Percentiles rank a stretch among this genome's conserved stretches.
Evolutionary conservation across 2,113 vertebrate genomes (phyloP).

Genomic region (Cyanistes caeruleus): DNA sequence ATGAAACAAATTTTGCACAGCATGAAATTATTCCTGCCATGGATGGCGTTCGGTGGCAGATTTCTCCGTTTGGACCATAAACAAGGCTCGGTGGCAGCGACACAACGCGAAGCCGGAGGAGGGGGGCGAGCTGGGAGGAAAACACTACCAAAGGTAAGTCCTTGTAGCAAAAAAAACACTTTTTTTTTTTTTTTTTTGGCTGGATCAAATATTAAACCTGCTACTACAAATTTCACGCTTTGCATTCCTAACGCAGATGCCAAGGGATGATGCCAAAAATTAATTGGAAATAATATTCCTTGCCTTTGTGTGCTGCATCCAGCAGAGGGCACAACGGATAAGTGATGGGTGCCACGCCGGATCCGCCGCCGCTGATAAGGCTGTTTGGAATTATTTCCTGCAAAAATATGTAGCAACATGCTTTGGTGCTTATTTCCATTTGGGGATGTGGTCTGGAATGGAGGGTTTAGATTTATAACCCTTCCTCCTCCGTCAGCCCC

Average conservation of each 20-base stretch:
- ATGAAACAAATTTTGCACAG: conserved; percentile 80
- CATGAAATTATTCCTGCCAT: conserved; percentile 81
- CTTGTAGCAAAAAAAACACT: conserved; percentile 59
- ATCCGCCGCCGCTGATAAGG: conserved; percentile 38
- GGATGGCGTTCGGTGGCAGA: conserved; percentile 71
- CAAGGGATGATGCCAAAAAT: conserved; percentile 77
- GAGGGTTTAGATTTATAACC: conserved; percentile 70
- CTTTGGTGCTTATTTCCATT: conserved; percentile 73
- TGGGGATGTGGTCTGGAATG: conserved; percentile 76
- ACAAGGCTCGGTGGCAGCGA: conserved; percentile 58
- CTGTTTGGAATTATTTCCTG: conserved; percentile 64
- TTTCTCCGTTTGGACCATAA: conserved; percentile 70
- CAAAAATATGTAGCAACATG: conserved; percentile 76
- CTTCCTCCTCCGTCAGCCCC: neutral
- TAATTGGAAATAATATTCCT: conserved; percentile 69
- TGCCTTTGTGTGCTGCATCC: conserved; percentile 71
- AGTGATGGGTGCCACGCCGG: conserved; percentile 7
- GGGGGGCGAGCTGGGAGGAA: neutral
- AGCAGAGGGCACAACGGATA: conserved; percentile 80
- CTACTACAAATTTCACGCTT: conserved; percentile 84
- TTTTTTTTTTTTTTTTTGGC: conserved; percentile 71
- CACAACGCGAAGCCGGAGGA: neutral
- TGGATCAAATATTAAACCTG: conserved; percentile 83
- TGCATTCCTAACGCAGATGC: conserved; percentile 77
- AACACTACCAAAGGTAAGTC: conserved; percentile 79